Evolutionary conservation across 1,140 invertebrate species (phyloP).

Genomic region (Trachelipus rathkii): DNA sequence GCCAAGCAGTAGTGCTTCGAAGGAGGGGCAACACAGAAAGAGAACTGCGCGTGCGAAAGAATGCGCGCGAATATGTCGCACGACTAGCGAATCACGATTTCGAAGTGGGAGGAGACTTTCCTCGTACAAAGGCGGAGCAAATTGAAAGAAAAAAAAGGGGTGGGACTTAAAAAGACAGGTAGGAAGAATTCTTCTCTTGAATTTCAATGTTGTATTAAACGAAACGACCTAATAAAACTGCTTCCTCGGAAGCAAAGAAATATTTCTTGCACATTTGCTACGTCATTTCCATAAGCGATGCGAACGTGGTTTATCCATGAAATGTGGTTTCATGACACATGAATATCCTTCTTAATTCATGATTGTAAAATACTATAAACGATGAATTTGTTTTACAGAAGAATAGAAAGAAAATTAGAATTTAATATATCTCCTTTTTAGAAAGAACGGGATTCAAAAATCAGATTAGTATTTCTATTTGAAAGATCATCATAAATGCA

Average conservation of each 20-base stretch:
- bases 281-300: not conserved
- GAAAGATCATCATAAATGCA: too few relatives aligned
- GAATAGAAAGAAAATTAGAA: too few relatives aligned
- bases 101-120: not conserved
- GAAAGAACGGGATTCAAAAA: too few relatives aligned
- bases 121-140: not conserved
- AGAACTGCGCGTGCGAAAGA: not conserved
- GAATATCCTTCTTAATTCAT: too few relatives aligned
- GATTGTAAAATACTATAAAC: too few relatives aligned
- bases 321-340: too few relatives aligned
- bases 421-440: too few relatives aligned
- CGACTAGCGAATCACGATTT: not conserved
- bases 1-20: not conserved
- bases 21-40: not conserved
- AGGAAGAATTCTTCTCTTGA: not conserved
- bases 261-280: not conserved
- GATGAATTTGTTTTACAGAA: too few relatives aligned
- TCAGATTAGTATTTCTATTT: too few relatives aligned
- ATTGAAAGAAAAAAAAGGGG: not conserved
- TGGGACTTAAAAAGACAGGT: not conserved
- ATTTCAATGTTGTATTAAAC: constrained; percentile 6
- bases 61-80: not conserved
- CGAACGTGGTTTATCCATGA: not conserved
- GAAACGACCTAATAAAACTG: constrained; percentile 10
- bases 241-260: not conserved